These are phyloP conservation scores for Leucophenga maculata DNA, from an alignment of 2,888 invertebrate species.

Conservation along the genomic window DNA sequence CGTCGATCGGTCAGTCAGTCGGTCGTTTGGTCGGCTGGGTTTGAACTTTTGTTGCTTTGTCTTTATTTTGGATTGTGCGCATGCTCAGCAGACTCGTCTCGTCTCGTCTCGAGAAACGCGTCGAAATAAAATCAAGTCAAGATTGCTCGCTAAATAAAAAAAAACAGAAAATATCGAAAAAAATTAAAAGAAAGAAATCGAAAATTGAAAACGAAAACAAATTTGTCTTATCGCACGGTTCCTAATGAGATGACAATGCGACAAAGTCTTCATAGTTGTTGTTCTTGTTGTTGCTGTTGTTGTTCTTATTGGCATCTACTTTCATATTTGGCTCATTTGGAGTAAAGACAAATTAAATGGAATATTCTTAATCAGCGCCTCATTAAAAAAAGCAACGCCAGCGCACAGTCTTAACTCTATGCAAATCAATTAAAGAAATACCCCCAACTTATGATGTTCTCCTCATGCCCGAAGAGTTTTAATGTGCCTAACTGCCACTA, in stretches of 20 bases:
- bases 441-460: neutral
- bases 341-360: conserved; percentile 68
- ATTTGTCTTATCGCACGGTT: conserved; percentile 70
- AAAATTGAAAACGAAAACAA: conserved; percentile 62
- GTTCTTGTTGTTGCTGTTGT: neutral
- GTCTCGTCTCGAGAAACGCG: conserved; percentile 31
- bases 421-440: conserved; percentile 16
- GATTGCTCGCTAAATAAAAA: conserved; percentile 40
- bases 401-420: conserved; percentile 1
- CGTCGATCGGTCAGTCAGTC: neutral
- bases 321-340: conserved; percentile 59
- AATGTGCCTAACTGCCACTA: too few species aligned
- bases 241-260: conserved; percentile 70
- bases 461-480: too few species aligned
- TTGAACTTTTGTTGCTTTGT: conserved; percentile 31
- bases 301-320: neutral
- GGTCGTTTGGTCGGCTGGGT: conserved; percentile 18
- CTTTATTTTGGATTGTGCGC: neutral
- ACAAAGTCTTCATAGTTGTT: conserved; percentile 54
- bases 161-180: conserved; percentile 24
- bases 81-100: conserved; percentile 34
- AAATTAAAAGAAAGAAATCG: conserved; percentile 60
- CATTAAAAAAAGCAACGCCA: conserved; percentile 15
- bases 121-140: conserved; percentile 55
- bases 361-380: conserved; percentile 64